phyloP scores from a whole-genome alignment of 2,888 invertebrate species.

The Sphecodes monilicornis region DNA sequence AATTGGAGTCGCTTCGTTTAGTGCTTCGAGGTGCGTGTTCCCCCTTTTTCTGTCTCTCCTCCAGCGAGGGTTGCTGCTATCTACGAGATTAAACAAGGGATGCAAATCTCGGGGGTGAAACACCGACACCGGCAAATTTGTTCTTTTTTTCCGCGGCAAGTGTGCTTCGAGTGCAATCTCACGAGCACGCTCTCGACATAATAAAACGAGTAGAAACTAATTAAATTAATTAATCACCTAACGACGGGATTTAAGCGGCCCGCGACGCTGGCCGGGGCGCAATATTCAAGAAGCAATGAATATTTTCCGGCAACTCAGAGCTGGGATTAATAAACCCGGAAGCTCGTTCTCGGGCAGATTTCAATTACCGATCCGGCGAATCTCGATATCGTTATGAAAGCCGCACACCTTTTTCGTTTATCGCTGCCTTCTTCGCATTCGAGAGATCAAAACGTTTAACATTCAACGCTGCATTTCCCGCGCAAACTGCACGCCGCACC shows the following conservation, averaged over 20 bases:
- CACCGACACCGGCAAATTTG: not conserved
- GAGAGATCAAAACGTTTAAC: not conserved
- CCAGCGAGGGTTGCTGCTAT: not conserved
- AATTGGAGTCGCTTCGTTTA: not conserved
- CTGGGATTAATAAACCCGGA: not conserved
- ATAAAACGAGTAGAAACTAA: constrained; percentile 39
- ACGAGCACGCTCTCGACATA: constrained; percentile 15
- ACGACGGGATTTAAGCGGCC: not conserved
- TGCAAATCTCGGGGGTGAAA: not conserved
- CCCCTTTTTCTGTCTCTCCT: not conserved
- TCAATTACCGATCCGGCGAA: not conserved
- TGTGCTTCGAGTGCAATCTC: constrained; percentile 28
- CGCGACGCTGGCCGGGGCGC: not conserved
- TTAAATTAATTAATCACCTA: constrained; percentile 43
- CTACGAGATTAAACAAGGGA: not conserved
- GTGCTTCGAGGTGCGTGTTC: not conserved
- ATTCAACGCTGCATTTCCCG: not conserved
- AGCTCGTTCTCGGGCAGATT: not conserved
- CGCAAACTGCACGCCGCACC: not conserved
- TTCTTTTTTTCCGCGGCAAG: not conserved
- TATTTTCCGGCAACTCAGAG: not conserved
- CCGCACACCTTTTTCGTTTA: not conserved
- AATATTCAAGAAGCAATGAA: not conserved
- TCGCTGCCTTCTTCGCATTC: not conserved
- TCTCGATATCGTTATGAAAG: not conserved